Percentiles rank a stretch among this genome's conserved stretches.
Conservation (phyloP, 2,797 vertebrate species). For the Dendrocincla fuliginosa region DNA sequence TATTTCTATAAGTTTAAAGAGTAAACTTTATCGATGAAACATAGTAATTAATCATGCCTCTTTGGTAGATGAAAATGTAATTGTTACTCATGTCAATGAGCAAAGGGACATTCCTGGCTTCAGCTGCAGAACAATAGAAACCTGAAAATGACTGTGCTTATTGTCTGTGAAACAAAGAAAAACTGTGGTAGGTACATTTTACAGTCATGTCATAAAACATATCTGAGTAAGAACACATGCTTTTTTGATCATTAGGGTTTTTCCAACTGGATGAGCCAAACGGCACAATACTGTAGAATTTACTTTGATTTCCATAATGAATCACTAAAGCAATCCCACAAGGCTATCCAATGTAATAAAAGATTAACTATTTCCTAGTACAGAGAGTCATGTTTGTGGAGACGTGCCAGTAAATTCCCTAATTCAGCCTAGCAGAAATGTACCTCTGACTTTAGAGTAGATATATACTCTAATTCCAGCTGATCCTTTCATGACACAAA, state of each 20-base stretch:
- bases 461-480: not conserved
- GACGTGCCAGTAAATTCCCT: conserved; percentile 6
- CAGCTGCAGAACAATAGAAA: conserved; percentile 59
- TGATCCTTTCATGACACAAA: not conserved
- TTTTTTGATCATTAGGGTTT: conserved; percentile 76
- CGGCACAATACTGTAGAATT: conserved; percentile 64
- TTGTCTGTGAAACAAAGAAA: conserved; percentile 71
- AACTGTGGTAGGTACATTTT: conserved; percentile 80
- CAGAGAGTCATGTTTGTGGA: not conserved
- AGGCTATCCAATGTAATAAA: conserved; percentile 52
- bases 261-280: conserved; percentile 74
- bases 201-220: conserved; percentile 75
- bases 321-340: conserved; percentile 59
- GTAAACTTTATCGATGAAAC: not conserved
- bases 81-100: conserved; percentile 27
- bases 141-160: conserved; percentile 58
- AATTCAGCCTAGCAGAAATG: not conserved
- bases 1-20: conserved; percentile 20
- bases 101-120: conserved; percentile 38
- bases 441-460: not conserved
- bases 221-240: conserved; percentile 80
- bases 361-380: conserved; percentile 68
- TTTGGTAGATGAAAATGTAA: not conserved
- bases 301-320: conserved; percentile 75
- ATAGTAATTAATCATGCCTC: not conserved